These are phyloP conservation scores for Porites divaricata DNA, from an alignment of 92 coral and sea anemone genomes.

Conservation along the genomic window DNA sequence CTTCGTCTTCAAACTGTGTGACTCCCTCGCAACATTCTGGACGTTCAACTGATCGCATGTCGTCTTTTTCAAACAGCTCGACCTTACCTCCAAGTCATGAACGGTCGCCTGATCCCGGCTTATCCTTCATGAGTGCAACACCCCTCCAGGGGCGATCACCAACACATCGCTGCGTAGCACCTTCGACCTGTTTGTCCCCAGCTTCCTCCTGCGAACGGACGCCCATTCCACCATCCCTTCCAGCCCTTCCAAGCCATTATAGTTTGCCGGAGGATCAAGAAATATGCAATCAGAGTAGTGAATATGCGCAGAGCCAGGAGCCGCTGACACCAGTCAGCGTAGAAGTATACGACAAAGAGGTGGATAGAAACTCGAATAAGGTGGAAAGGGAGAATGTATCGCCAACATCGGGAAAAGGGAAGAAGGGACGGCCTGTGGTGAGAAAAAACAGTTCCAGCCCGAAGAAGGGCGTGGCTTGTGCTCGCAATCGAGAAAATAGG, in stretches of 20 bases:
- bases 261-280: conserved; percentile 21
- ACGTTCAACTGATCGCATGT: conserved; percentile 13
- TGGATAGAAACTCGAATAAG: background rate
- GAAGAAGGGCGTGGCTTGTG: background rate
- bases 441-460: background rate
- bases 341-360: conserved; percentile 24
- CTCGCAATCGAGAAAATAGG: background rate
- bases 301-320: background rate
- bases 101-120: conserved; percentile 6
- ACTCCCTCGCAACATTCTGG: conserved; percentile 13
- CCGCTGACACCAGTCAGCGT: conserved; percentile 23
- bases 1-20: conserved; percentile 6
- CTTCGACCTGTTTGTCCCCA: background rate
- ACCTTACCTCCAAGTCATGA: background rate
- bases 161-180: background rate
- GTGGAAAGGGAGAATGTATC: background rate
- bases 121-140: background rate
- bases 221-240: conserved; percentile 15
- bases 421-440: background rate
- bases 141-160: conserved; percentile 12
- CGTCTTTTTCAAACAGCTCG: background rate
- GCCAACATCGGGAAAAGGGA: background rate
- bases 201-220: background rate
- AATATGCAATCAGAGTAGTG: conserved; percentile 19
- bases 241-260: background rate